Conservation (phyloP, 64 coral and sea anemone genomes). For the Stichodactyla mertensii region DNA sequence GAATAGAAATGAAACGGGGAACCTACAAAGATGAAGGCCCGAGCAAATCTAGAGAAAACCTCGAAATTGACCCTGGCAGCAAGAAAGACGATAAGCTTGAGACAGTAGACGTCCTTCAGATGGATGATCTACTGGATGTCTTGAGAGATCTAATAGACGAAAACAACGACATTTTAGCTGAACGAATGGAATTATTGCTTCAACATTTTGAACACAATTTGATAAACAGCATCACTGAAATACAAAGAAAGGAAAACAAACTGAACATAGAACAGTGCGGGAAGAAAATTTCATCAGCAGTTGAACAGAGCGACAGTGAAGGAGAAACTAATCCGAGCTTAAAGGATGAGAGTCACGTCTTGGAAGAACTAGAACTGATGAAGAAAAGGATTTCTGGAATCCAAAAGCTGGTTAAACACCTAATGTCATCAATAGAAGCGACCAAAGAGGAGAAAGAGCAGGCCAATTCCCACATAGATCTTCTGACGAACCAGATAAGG, state of each 20-base stretch:
- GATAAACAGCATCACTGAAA: not conserved
- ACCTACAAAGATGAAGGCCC: too few relatives aligned
- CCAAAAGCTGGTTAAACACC: conserved; percentile 68
- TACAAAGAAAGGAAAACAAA: not conserved
- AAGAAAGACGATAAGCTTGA: not conserved
- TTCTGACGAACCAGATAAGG: conserved; percentile 60
- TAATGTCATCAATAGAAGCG: conserved; percentile 29
- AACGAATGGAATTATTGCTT: not conserved
- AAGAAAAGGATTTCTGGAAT: conserved; percentile 58
- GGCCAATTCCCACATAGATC: conserved; percentile 58
- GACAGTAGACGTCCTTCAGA: not conserved
- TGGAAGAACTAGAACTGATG: conserved; percentile 47
- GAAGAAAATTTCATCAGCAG: not conserved
- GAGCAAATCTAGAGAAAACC: not conserved
- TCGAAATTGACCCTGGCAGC: not conserved
- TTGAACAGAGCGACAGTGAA: not conserved
- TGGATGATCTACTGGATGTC: not conserved
- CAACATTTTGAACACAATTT: not conserved
- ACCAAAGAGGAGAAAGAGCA: conserved; percentile 47
- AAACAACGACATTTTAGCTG: not conserved
- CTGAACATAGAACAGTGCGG: too few relatives aligned
- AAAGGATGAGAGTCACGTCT: not conserved
- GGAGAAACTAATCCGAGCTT: not conserved
- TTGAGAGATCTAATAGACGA: not conserved
- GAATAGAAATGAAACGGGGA: not conserved